Evolutionary conservation across 1,140 invertebrate genomes (phyloP), one percentile per base, ranked within the genome.

Genomic region (Lethocerus indicus): DNA sequence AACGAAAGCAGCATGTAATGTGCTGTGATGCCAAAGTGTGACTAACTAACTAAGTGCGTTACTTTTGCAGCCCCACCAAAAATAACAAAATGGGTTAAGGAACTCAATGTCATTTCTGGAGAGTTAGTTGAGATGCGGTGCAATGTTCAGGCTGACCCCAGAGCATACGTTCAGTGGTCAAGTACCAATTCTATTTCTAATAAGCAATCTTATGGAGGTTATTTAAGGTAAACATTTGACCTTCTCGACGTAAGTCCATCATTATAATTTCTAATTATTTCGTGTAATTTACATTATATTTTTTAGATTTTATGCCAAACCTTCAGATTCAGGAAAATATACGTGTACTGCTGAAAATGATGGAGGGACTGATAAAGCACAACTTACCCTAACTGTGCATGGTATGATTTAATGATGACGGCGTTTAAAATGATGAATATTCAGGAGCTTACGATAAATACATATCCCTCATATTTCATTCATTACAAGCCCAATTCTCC

Each of bases 291-390:
- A n/a, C 13, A 43, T 41, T 37, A 26, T 49, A 9, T 44, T 36
- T 50, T 52, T 25, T 18, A 52, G 51, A 21, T 52, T 52, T 24
- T 32, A 32, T 28, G 37, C 46, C 26, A 32, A 45, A 12, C 16
- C 42, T 35, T 9, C 25, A 27, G 57, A 58, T 50, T 42, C 48
- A 26, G 57, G 57, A 13, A 51, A 41, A 21, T 58, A 58, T 35
- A 53, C 42, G 7, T 58, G 57, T 46, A 47, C 53, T 13, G 53
- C 55, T 13, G 46, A 44, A 43, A 55, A 53, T 29, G 44, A 40
- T 29, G 47, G 28, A 29, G 53, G 52, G n/a, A 36, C 35, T 21
- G 50, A 47, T 26, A 28, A 42, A 28, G 47, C 29, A 25, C 39
- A 32, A 39, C 49, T 45, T 9, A 37, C 47, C 3, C 47, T 52